Conservation (phyloP, 2,797 vertebrate species). For the Simalia tracyae region DNA sequence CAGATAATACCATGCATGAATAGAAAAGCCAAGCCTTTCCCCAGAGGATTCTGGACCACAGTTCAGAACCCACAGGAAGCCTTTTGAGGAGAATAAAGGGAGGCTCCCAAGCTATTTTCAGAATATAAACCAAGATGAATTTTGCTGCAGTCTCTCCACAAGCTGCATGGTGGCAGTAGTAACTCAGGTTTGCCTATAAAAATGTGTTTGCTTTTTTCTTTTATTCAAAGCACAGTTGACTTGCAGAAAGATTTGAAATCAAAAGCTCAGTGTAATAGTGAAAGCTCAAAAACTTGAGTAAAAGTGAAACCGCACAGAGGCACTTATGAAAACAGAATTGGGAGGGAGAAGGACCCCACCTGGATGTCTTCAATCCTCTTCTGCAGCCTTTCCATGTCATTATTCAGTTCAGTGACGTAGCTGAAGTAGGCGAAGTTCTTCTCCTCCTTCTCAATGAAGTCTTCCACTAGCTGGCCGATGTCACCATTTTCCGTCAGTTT, state of each 20-base stretch:
- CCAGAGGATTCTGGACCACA: background rate
- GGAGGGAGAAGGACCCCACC: constrained; percentile 48
- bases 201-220: accelerated
- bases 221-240: accelerated
- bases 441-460: constrained; percentile 61
- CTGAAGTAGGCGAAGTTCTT: constrained; percentile 69
- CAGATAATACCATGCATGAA: no score
- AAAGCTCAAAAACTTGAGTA: background rate
- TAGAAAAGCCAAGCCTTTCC: background rate
- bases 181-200: background rate
- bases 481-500: constrained; percentile 48
- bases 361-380: constrained; percentile 60
- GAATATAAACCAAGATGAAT: background rate
- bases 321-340: background rate
- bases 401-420: constrained; percentile 61
- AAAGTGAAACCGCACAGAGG: background rate
- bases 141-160: constrained; percentile 39
- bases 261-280: background rate
- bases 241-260: background rate
- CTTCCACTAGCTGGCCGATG: constrained; percentile 42
- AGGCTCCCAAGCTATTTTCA: background rate
- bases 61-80: background rate
- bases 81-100: background rate
- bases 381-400: constrained; percentile 54
- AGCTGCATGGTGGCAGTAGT: constrained; percentile 62